Evolutionary conservation across 1,140 invertebrate species (phyloP).

Genomic region (Drosophila pseudoobscura): DNA sequence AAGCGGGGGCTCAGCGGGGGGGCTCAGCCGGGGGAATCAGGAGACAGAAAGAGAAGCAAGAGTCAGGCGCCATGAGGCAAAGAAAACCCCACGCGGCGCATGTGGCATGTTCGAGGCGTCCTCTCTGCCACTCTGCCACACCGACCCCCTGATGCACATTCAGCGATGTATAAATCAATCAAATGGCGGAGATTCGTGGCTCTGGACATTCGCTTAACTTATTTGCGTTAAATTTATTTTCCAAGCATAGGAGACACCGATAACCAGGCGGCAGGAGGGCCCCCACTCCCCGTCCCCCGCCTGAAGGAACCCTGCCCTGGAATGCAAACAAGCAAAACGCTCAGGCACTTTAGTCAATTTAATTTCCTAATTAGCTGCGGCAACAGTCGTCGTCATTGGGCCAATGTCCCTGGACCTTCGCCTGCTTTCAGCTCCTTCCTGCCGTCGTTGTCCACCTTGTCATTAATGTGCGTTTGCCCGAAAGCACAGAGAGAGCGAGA

Average conservation of each 20-base stretch:
- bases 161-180: constrained; percentile 46
- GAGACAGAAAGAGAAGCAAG: background rate
- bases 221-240: constrained; percentile 63
- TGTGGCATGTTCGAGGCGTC: constrained; percentile 26
- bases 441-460: constrained; percentile 3
- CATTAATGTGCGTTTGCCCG: constrained; percentile 44
- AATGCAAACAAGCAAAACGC: constrained; percentile 71
- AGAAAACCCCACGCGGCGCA: constrained; percentile 56
- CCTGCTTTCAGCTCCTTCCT: background rate
- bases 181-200: background rate
- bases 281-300: too few relatives aligned
- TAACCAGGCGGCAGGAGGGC: too few relatives aligned
- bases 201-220: constrained; percentile 49
- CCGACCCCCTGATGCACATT: background rate
- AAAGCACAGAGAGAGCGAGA: constrained; percentile 10
- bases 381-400: constrained; percentile 45
- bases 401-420: background rate
- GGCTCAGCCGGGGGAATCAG: background rate
- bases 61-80: constrained; percentile 6
- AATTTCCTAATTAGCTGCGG: constrained; percentile 81
- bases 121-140: background rate
- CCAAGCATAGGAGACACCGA: constrained; percentile 12
- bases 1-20: background rate
- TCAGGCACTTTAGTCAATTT: constrained; percentile 80
- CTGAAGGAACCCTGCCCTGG: too few relatives aligned